phyloP scores from a whole-genome alignment of 1,140 invertebrate species.

The Bathynomus jamesi region DNA sequence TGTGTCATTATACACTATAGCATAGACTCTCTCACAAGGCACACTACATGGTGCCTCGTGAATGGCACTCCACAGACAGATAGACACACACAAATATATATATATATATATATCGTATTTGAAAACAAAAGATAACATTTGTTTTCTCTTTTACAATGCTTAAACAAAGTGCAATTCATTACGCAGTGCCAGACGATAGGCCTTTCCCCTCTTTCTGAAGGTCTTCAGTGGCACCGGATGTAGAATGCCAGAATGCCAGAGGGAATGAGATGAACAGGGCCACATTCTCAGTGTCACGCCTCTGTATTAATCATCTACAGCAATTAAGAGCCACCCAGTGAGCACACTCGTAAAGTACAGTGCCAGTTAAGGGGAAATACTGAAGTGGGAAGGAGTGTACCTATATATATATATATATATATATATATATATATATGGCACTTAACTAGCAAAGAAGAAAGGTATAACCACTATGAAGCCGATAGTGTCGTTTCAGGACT shows the following conservation, averaged over 20 bases:
- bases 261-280: background rate
- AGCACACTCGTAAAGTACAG: too few relatives aligned
- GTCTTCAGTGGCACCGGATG: background rate
- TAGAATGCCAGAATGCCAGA: background rate
- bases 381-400: background rate
- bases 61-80: too few relatives aligned
- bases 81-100: background rate
- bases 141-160: background rate
- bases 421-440: background rate
- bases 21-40: too few relatives aligned
- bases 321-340: background rate
- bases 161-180: background rate
- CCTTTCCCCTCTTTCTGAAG: background rate
- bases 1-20: too few relatives aligned
- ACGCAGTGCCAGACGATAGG: background rate
- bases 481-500: too few relatives aligned
- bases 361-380: background rate
- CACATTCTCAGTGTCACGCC: background rate
- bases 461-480: too few relatives aligned
- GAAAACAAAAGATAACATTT: too few relatives aligned
- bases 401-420: background rate
- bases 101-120: background rate
- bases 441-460: too few relatives aligned
- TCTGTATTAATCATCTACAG: background rate
- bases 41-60: too few relatives aligned